Percentiles rank a stretch among this genome's conserved stretches.
These are phyloP conservation scores for Tupaia chinensis DNA, from an alignment of 2,113 vertebrate species.

Conservation along the genomic window DNA sequence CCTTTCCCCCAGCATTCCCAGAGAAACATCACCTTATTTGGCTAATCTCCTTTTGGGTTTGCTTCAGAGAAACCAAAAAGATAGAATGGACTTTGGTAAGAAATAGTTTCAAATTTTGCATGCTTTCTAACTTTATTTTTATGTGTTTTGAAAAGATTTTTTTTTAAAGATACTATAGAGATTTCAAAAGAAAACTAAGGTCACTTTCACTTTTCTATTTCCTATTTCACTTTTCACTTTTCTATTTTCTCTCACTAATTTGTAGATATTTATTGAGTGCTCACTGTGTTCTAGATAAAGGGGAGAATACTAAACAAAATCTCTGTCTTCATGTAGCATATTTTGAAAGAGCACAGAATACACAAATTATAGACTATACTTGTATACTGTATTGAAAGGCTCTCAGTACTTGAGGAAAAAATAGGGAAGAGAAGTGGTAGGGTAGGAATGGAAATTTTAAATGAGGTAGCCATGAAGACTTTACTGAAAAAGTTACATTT, in stretches of 20 bases:
- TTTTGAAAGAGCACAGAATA: background rate
- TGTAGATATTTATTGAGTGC: slow-evolving; percentile 4
- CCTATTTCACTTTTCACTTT: background rate
- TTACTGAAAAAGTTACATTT: slow-evolving; percentile 29
- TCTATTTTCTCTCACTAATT: slow-evolving; percentile 35
- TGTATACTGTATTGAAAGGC: background rate
- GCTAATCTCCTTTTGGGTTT: slow-evolving; percentile 93
- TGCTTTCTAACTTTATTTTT: slow-evolving; percentile 57
- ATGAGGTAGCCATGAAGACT: background rate
- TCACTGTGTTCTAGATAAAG: background rate
- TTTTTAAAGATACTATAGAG: background rate
- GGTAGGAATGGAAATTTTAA: background rate
- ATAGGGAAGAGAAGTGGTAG: background rate
- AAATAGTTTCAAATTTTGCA: slow-evolving; percentile 63
- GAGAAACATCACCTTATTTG: slow-evolving; percentile 95
- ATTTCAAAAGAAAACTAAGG: slow-evolving; percentile 41
- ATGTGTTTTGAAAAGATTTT: background rate
- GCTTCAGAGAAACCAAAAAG: slow-evolving; percentile 98
- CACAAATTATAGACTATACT: background rate
- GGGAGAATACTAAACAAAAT: background rate
- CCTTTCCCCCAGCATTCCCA: slow-evolving; percentile 91
- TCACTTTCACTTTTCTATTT: slow-evolving; percentile 4
- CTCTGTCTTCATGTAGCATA: background rate
- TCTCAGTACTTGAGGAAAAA: background rate
- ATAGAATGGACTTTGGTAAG: slow-evolving; percentile 97